Conservation (phyloP, 2,888 invertebrate species). For the Netelia melanura region DNA sequence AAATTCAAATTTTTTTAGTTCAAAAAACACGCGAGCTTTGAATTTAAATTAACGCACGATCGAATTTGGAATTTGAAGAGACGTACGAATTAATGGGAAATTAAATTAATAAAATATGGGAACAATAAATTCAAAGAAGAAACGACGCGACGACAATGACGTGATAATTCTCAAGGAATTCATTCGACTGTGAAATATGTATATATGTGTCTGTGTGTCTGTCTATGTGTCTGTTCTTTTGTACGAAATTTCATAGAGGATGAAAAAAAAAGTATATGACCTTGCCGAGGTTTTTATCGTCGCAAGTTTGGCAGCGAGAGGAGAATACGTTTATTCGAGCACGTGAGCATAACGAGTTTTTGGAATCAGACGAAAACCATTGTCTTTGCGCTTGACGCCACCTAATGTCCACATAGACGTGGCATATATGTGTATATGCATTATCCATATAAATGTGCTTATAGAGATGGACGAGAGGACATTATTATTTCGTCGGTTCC, state of each 20-base stretch:
- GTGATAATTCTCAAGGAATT: no score
- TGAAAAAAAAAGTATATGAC: not conserved
- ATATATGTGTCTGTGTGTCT: not conserved
- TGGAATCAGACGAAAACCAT: not conserved
- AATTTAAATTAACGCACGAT: not conserved
- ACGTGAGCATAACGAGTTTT: conserved; percentile 22
- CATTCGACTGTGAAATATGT: not conserved
- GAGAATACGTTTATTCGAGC: conserved; percentile 9
- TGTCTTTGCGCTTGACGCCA: not conserved
- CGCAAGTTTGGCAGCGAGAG: not conserved
- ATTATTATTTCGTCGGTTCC: not conserved
- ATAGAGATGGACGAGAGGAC: not conserved
- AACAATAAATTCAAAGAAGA: no score
- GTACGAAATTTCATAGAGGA: not conserved
- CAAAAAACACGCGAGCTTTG: no score
- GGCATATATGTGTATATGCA: not conserved
- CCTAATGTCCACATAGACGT: not conserved
- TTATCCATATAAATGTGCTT: not conserved
- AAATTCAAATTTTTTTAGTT: not conserved
- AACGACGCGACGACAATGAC: no score
- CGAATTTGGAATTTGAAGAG: not conserved
- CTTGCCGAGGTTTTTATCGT: not conserved
- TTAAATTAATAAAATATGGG: no score
- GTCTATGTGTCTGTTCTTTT: not conserved
- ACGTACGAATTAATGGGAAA: no score